Conservation (phyloP, 2,888 invertebrate species). For the Cordylochernes scorpioides region DNA sequence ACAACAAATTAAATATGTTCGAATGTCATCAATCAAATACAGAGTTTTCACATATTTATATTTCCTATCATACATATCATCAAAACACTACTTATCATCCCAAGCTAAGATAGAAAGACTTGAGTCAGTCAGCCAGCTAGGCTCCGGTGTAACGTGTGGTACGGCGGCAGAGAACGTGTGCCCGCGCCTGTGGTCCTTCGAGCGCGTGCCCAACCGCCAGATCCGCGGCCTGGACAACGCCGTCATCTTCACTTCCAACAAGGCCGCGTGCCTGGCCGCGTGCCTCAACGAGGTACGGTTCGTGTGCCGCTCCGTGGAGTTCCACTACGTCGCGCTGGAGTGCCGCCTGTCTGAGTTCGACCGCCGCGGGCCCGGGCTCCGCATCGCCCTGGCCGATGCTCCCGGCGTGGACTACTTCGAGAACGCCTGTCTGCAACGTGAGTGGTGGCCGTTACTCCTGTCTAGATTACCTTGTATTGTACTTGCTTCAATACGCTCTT, state of each 20-base stretch:
- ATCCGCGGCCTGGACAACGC: constrained; percentile 69
- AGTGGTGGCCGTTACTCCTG: no score
- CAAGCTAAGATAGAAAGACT: no score
- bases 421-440: constrained; percentile 61
- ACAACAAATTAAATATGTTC: no score
- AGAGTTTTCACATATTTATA: no score
- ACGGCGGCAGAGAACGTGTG: constrained; percentile 69
- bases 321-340: constrained; percentile 71
- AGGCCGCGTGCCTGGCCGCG: constrained; percentile 72
- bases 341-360: constrained; percentile 74
- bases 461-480: no score
- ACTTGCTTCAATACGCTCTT: no score
- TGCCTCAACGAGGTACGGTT: constrained; percentile 79
- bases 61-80: no score
- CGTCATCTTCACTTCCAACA: constrained; percentile 69
- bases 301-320: constrained; percentile 68
- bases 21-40: no score
- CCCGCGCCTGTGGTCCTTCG: constrained; percentile 70
- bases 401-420: constrained; percentile 60
- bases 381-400: constrained; percentile 62
- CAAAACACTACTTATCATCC: no score
- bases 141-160: no score
- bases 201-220: constrained; percentile 71
- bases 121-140: no score
- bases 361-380: constrained; percentile 55